Evolutionary conservation across 2,888 invertebrate genomes (phyloP), one percentile per base, ranked within the genome.

Genomic region (Drosophila mulleri): DNA sequence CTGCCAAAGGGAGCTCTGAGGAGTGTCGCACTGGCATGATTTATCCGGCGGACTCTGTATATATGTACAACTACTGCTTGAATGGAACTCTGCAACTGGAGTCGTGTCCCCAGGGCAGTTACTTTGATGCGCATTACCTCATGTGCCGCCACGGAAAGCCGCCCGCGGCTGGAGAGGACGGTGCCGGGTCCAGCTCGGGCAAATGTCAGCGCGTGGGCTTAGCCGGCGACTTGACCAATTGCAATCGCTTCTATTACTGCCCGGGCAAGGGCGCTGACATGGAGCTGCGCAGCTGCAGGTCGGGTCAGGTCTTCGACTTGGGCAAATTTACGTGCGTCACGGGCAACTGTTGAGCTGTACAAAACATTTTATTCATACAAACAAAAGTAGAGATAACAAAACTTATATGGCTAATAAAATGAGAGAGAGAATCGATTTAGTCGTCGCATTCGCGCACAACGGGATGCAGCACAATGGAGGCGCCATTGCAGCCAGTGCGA

Each of bases 401-500:
- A 47, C 73, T 68, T 77, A 72, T 8, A 5, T 14, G 23, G 39
- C 45, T 76, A 75, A 69, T 44, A 64, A 68, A 60, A 35, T 26
- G 18, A 9, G 9, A 1, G 20, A 23, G 26, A 26, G 35, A 7
- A 6, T 11, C 8, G 5, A 42, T 37, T 80, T 73, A 91, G 54
- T 90, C 88, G 72, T 91, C 91, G 66, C 91, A 91, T 44, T 94
- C 93, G 67, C 94, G 94, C 62, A 94, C 93, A 57, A 95, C 92
- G 1, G 95, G 95, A 93, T 95, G 95, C 56, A 95, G 92, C 37
- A 94, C 92, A 68, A 95, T 94, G 39, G 94, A 94, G 32, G 95
- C 94, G n/a, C 95, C 95, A 68, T 94, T 93, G 86, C 95, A 95
- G 50, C 95, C 95, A 42, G 94, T 94, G 39, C 94, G 94, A 74